A percentile compares a stretch with the other conserved stretches of the same genome.
These are phyloP conservation scores for Lathamus discolor DNA, from an alignment of 2,113 vertebrate genomes.

Conservation along the genomic window DNA sequence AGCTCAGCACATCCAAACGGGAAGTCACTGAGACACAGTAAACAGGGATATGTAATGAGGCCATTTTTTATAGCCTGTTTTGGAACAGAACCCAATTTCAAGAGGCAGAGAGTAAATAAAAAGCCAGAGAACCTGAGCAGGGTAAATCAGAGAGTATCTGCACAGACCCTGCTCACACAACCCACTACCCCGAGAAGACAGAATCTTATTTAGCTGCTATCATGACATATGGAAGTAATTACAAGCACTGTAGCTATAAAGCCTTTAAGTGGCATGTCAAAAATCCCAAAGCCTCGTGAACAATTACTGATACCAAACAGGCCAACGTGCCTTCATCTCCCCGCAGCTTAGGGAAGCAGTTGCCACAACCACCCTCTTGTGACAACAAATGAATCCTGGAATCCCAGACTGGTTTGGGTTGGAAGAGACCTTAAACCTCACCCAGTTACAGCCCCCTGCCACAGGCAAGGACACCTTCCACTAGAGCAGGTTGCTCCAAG, in stretches of 20 bases:
- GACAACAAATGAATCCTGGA: background rate
- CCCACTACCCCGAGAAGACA: background rate
- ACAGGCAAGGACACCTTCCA: background rate
- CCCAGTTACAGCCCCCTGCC: background rate
- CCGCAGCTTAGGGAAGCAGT: background rate
- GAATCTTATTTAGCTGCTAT: background rate
- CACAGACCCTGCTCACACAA: background rate
- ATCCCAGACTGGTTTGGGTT: background rate
- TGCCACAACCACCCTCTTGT: background rate
- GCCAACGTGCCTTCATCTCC: background rate
- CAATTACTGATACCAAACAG: background rate
- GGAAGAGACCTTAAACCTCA: background rate
- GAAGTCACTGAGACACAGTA: slow-evolving; percentile 52
- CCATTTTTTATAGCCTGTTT: background rate
- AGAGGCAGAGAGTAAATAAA: slow-evolving; percentile 16
- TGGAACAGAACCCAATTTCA: background rate
- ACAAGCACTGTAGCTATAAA: background rate
- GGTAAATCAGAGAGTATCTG: background rate
- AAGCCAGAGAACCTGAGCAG: background rate
- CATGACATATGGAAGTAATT: background rate
- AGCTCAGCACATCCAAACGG: slow-evolving; percentile 49
- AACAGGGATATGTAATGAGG: slow-evolving; percentile 28
- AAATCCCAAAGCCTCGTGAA: background rate
- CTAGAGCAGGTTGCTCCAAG: background rate
- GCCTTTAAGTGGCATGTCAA: background rate